Percentiles rank a stretch among this genome's conserved stretches.
Evolutionary conservation across 2,888 invertebrate genomes (phyloP).

Genomic region (Cerceris rybyensis): DNA sequence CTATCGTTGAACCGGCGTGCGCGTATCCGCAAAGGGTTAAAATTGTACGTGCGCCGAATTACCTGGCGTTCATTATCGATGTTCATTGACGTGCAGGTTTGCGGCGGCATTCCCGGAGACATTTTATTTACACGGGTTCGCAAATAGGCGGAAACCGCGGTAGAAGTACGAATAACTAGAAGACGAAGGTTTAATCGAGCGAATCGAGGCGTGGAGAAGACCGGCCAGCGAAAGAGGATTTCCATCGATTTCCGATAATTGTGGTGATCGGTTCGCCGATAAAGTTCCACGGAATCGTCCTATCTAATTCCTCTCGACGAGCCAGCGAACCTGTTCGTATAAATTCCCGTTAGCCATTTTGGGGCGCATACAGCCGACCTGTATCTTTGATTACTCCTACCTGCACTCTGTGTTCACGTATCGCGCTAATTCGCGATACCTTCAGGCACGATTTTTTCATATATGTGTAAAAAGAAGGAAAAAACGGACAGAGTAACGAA

Average conservation of each 20-base stretch:
- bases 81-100: neutral
- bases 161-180: slow-evolving; percentile 1
- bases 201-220: slow-evolving; percentile 22
- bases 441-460: neutral
- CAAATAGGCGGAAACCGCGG: slow-evolving; percentile 4
- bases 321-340: slow-evolving; percentile 30
- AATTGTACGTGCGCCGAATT: no score
- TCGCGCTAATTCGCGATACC: slow-evolving; percentile 32
- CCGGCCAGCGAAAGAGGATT: slow-evolving; percentile 54
- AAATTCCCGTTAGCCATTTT: slow-evolving; percentile 49
- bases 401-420: slow-evolving; percentile 8
- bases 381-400: slow-evolving; percentile 54
- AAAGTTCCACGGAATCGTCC: slow-evolving; percentile 54
- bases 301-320: slow-evolving; percentile 54
- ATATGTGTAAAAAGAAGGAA: slow-evolving; percentile 1
- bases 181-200: slow-evolving; percentile 38
- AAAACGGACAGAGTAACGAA: no score
- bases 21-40: no score
- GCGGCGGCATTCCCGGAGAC: neutral
- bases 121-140: slow-evolving; percentile 10
- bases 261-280: slow-evolving; percentile 58
- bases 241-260: slow-evolving; percentile 67
- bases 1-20: no score
- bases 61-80: neutral
- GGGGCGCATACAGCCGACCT: slow-evolving; percentile 8